These are phyloP conservation scores for Microcebus tavaratra DNA, from an alignment of 2,113 vertebrate genomes.

Conservation along the genomic window DNA sequence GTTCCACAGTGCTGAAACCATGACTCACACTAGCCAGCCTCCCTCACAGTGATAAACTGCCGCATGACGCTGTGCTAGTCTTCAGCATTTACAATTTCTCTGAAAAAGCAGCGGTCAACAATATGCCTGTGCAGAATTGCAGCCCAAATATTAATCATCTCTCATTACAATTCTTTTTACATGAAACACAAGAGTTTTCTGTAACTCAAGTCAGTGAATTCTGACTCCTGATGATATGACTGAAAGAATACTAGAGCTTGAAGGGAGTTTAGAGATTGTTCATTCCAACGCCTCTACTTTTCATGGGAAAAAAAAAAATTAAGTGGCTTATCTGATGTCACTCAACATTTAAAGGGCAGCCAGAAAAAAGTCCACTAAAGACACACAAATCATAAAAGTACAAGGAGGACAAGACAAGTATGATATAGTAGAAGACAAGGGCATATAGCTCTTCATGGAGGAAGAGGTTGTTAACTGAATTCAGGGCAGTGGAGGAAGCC, in stretches of 20 bases:
- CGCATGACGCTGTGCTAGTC: neutral
- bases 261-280: neutral
- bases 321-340: neutral
- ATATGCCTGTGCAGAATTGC: neutral
- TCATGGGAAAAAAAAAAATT: neutral
- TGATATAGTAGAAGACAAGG: neutral
- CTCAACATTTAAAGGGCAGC: neutral
- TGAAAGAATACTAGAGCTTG: neutral
- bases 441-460: neutral
- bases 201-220: neutral
- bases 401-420: neutral
- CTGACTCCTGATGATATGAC: neutral
- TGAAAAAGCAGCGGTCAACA: constrained; percentile 13
- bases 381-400: neutral
- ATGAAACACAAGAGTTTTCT: constrained; percentile 30
- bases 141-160: constrained; percentile 3
- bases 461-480: neutral
- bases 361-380: neutral
- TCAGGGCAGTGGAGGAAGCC: neutral
- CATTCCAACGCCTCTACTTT: neutral
- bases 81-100: constrained; percentile 34
- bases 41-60: neutral
- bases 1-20: constrained; percentile 2
- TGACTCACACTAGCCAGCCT: neutral
- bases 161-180: constrained; percentile 35